Base-by-base conservation (phyloP, 1,140 invertebrate species). In the Stenopsyche tienmushanensis region DNA sequence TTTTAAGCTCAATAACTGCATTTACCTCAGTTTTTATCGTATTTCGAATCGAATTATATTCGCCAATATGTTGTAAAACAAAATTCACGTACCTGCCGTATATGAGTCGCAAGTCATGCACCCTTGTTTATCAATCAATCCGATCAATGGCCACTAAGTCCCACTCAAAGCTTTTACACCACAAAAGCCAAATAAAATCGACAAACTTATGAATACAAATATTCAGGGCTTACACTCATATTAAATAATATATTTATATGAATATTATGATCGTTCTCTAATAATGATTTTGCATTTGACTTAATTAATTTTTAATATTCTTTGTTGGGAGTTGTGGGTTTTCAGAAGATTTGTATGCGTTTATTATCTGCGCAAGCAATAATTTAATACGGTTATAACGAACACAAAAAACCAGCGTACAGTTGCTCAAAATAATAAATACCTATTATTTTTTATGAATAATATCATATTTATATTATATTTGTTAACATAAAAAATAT, bases 61-160 rank as follows among this genome's bases (percentile, higher is more conserved):
- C 34, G 62, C 49, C 62, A 55, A 42, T 53, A 60, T n/a, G 18
- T 17, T 34, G 15, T 39, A 15, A 39, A 26, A n/a, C 34, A 21
- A 59, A 59, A 41, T 41, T 41, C 26, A 59, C 26, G 20, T 21
- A 59, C 57, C 57, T 59, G 57, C 41, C 39, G 21, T 17, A 24
- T 42, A n/a, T 24, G 24, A 45, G 57, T 47, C 47, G 66, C 66
- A 63, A 67, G 66, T 67, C 66, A 67, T 47, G 66, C 60, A 67
- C 60, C 66, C 66, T 67, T 44, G 66, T 67, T 67, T 58, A 53
- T 67, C 60, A 62, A 64, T 67, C 66, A 67, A 54, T 53, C 58
- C 47, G 55, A 59, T 52, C 57, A 41, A 58, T 9, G 39, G 26
- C 34, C 53, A 21, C 26, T 57, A 41, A 41, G 53, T 57, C 34